Evolutionary conservation across 2,888 invertebrate species (phyloP), one percentile per base, ranked within the genome.

Genomic region (Drosophila picticornis): DNA sequence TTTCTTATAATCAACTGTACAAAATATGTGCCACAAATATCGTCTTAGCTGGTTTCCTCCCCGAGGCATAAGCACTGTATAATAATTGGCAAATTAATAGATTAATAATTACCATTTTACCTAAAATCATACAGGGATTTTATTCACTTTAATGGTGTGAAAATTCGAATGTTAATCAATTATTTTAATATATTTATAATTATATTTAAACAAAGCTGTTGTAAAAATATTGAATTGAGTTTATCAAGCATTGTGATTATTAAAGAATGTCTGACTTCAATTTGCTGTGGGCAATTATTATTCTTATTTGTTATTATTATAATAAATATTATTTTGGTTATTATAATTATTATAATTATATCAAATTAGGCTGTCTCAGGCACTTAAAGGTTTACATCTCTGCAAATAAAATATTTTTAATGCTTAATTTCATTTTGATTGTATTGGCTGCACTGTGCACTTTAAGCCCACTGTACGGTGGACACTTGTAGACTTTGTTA

Each of bases 401-500:
- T 29, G 0, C 6, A 29, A 29, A 0, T 29, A 1, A 34, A 0
- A 34, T 16, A 16, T 36, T 36, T 36, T 36, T 6, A 36, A 36
- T 2, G 16, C 36, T 38, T 38, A 4, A 34, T 9, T 38, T 19
- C 5, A 29, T 22, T 22, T 27, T 29, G 4, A 0, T 2, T 16
- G 1, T 38, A 13, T 61, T 62, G 5, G 4, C 16, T 4, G 31
- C 48, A 46, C 1, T 32, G 11, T 32, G 32, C 11, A 11, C 11
- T 25, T n/a, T 27, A 6, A 16, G 4, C 16, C 43, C 80, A 80
- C 80, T 66, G 76, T 75, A 62, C 76, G 13, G 11, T 68, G 84
- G 75, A 83, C 85, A 86, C 88, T 85, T 87, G 90, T 86, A 78
- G 84, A 82, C 71, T 67, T 65, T 66, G 75, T 67, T 66, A 57